Evolutionary conservation across 2,797 vertebrate species (phyloP).

Genomic region (Jordanella pulchra): DNA sequence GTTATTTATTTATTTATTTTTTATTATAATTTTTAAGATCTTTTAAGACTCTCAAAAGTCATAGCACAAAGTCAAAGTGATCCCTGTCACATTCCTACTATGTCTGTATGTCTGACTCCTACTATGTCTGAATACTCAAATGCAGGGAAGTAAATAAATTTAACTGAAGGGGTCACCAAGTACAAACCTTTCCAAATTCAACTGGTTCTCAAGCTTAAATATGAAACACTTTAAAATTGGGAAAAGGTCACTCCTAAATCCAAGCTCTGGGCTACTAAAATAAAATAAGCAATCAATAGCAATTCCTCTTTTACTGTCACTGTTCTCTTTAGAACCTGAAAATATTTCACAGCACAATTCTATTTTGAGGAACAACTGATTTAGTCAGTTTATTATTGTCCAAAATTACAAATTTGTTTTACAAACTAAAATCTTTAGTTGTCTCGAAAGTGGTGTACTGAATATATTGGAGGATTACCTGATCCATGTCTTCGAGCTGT

Average conservation of each 20-base stretch:
- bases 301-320: not conserved
- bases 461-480: constrained; percentile 43
- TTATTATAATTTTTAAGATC: too few relatives aligned
- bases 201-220: too few relatives aligned
- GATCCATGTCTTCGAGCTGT: constrained; percentile 78
- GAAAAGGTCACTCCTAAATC: not conserved
- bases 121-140: too few relatives aligned
- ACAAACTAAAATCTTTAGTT: not conserved
- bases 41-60: too few relatives aligned
- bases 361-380: not conserved
- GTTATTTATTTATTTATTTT: too few relatives aligned
- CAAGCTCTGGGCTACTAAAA: not conserved
- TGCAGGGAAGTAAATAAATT: too few relatives aligned
- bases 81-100: too few relatives aligned
- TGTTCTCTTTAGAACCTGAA: not conserved
- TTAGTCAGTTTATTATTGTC: too few relatives aligned
- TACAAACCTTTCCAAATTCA: not conserved
- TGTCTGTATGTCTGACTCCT: too few relatives aligned
- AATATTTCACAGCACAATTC: not conserved
- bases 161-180: not conserved
- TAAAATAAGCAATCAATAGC: not conserved
- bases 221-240: too few relatives aligned
- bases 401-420: not conserved
- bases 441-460: not conserved
- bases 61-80: too few relatives aligned